Percentiles rank a stretch among this genome's conserved stretches.
Evolutionary conservation across 2,888 invertebrate genomes (phyloP).

Genomic region (Drosophila cognata): DNA sequence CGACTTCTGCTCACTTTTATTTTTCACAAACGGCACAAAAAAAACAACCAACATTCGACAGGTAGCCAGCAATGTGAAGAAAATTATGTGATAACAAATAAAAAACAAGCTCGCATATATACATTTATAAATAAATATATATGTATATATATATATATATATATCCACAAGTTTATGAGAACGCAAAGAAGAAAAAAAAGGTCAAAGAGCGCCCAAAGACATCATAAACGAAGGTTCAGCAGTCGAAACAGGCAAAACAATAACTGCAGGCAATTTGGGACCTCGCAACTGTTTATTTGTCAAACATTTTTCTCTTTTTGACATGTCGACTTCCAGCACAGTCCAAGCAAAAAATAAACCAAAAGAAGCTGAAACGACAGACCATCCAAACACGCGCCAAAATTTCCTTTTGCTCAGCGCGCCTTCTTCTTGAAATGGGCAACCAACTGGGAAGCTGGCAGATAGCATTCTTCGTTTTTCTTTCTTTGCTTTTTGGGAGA

Average conservation of each 20-base stretch:
- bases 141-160: constrained; percentile 15
- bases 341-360: constrained; percentile 4
- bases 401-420: constrained; percentile 35
- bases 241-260: constrained; percentile 67
- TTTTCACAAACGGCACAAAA: constrained; percentile 67
- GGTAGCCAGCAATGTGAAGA: constrained; percentile 65
- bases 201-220: constrained; percentile 74
- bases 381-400: constrained; percentile 61
- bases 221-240: constrained; percentile 75
- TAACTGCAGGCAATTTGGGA: constrained; percentile 79
- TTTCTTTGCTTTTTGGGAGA: constrained; percentile 12
- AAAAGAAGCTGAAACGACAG: neutral
- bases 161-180: constrained; percentile 55
- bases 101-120: neutral
- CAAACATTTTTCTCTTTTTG: constrained; percentile 78
- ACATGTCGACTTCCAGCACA: constrained; percentile 76
- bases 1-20: constrained; percentile 74
- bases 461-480: neutral
- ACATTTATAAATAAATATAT: neutral
- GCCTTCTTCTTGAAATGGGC: constrained; percentile 47
- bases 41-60: constrained; percentile 64
- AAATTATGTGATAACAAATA: constrained; percentile 75
- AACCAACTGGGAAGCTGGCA: constrained; percentile 51
- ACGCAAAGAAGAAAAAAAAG: constrained; percentile 57
- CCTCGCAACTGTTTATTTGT: constrained; percentile 79